Conservation (phyloP, 2,888 invertebrate genomes). For the Troides oblongomaculatus region DNA sequence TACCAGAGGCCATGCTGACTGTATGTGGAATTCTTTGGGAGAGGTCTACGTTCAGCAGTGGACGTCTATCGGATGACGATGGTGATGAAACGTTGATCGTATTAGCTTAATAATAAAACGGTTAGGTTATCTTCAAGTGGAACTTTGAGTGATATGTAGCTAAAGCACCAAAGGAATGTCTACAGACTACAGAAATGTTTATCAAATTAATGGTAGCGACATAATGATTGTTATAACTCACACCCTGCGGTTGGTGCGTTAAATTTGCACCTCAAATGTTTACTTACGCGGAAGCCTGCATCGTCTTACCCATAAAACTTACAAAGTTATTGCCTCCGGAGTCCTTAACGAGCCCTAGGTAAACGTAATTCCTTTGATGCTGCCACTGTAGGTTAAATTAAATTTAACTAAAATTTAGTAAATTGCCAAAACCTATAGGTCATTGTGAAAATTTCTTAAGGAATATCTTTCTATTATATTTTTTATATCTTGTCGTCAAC, state of each 20-base stretch:
- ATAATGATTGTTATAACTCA: not conserved
- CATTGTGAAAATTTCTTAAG: too few relatives aligned
- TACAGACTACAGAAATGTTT: not conserved
- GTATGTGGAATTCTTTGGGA: too few relatives aligned
- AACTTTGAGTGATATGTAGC: too few relatives aligned
- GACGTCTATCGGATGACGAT: too few relatives aligned
- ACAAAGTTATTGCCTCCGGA: conserved; percentile 33
- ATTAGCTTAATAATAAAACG: too few relatives aligned
- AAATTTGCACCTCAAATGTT: conserved; percentile 3
- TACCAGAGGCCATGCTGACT: too few relatives aligned
- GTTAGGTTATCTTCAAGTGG: too few relatives aligned
- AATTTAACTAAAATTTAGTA: not conserved
- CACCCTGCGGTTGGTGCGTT: not conserved
- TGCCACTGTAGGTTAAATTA: conserved; percentile 12
- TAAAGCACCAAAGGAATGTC: not conserved
- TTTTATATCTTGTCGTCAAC: too few relatives aligned
- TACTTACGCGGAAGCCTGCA: conserved; percentile 8
- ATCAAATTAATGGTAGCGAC: not conserved
- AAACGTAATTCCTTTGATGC: conserved; percentile 14
- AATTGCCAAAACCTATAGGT: too few relatives aligned
- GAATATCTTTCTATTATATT: too few relatives aligned
- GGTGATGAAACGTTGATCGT: too few relatives aligned
- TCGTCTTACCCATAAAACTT: conserved; percentile 33
- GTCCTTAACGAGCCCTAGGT: conserved; percentile 29
- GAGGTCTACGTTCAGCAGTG: too few relatives aligned